phyloP scores from a whole-genome alignment of 2,113 vertebrate species.

The Aplodontia rufa region DNA sequence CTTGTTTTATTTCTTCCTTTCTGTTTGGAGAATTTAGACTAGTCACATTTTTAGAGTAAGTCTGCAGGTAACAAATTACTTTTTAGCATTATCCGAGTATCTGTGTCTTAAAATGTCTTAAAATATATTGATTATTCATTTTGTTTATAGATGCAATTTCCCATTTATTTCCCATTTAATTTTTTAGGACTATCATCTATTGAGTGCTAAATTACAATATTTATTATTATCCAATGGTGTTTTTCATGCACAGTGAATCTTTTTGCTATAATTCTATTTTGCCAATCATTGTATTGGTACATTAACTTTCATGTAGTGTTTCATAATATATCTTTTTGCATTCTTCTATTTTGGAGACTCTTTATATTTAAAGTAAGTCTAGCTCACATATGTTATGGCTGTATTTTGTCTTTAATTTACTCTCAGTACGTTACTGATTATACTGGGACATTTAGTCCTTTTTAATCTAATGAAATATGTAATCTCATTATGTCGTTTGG shows the following conservation, averaged over 20 bases:
- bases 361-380: not conserved
- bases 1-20: not conserved
- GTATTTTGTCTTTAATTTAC: not conserved
- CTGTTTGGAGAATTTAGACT: not conserved
- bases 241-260: not conserved
- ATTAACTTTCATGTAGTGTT: not conserved
- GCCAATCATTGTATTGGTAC: not conserved
- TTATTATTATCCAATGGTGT: not conserved
- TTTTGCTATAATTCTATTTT: not conserved
- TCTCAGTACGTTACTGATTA: not conserved
- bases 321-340: not conserved
- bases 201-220: not conserved
- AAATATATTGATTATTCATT: not conserved
- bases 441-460: not conserved
- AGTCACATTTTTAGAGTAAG: not conserved
- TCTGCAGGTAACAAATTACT: not conserved
- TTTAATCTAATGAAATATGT: not conserved
- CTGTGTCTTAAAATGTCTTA: not conserved
- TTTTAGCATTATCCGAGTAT: not conserved
- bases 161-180: not conserved
- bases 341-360: not conserved
- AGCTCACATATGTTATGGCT: not conserved
- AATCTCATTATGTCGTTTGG: rapidly evolving
- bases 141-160: no score
- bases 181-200: not conserved